Conservation (phyloP, 1,140 invertebrate genomes). For the Augochlora pura region DNA sequence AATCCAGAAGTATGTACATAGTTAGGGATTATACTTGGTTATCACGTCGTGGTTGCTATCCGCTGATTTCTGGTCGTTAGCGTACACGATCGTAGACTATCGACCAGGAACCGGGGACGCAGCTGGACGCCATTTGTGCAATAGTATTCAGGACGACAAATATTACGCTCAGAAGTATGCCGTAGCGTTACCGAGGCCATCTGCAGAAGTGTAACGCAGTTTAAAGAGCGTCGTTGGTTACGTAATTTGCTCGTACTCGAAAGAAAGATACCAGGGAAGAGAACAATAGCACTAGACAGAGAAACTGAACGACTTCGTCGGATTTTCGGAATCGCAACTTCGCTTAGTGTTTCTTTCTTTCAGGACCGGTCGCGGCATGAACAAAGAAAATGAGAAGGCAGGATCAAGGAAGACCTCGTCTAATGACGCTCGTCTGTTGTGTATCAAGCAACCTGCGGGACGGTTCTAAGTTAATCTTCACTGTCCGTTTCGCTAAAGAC, state of each 20-base stretch:
- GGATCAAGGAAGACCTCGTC: slow-evolving; percentile 50
- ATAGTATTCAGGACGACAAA: neutral
- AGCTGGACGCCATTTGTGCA: neutral
- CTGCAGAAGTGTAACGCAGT: neutral
- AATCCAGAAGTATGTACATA: slow-evolving; percentile 1
- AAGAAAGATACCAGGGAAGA: neutral
- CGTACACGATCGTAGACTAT: no score
- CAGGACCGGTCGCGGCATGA: neutral
- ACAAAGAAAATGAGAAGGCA: slow-evolving; percentile 9
- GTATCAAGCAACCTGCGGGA: slow-evolving; percentile 5
- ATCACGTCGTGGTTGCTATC: neutral
- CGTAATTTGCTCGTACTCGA: neutral
- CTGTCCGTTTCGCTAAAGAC: neutral
- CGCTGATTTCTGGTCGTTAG: neutral
- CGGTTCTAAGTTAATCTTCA: neutral
- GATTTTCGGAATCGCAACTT: neutral
- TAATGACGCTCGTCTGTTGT: slow-evolving; percentile 18
- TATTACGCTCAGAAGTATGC: neutral
- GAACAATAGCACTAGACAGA: neutral
- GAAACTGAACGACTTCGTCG: neutral
- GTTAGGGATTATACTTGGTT: neutral
- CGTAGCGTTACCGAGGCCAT: neutral
- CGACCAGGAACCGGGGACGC: no score
- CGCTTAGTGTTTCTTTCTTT: neutral
- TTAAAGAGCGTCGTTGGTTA: neutral